Conservation (phyloP, 64 coral and sea anemone species). For the Pachyseris speciosa region DNA sequence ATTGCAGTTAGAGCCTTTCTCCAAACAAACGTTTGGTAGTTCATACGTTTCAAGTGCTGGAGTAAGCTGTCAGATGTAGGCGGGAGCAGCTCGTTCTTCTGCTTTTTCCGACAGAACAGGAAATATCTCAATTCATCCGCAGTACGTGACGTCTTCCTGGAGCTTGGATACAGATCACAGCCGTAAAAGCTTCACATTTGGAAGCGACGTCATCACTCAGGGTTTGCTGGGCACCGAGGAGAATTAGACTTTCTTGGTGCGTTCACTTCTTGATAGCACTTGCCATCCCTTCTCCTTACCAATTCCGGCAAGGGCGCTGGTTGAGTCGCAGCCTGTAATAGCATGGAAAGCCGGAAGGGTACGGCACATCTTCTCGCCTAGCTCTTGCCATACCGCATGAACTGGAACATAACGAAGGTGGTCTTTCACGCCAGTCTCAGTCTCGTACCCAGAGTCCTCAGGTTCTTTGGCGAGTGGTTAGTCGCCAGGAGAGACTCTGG, state of each 20-base stretch:
- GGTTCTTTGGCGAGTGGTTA: no score
- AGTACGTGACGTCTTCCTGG: constrained; percentile 15
- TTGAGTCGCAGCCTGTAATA: constrained; percentile 69
- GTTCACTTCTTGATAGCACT: neutral
- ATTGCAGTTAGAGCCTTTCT: constrained; percentile 46
- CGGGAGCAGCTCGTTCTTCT: constrained; percentile 64
- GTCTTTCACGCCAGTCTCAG: constrained; percentile 43
- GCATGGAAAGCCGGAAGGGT: constrained; percentile 46
- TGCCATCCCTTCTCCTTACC: constrained; percentile 47
- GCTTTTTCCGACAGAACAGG: constrained; percentile 67
- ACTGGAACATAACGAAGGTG: constrained; percentile 42
- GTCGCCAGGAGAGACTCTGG: no score
- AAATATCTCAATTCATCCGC: constrained; percentile 54
- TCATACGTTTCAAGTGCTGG: constrained; percentile 55
- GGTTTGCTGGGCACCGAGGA: constrained; percentile 41
- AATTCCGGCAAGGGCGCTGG: constrained; percentile 51
- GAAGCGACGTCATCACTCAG: constrained; percentile 6
- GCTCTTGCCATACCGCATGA: constrained; percentile 17
- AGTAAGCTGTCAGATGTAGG: constrained; percentile 66
- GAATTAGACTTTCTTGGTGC: constrained; percentile 17
- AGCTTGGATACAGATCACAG: constrained; percentile 36
- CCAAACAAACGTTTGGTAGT: constrained; percentile 57
- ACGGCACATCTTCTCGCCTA: constrained; percentile 32
- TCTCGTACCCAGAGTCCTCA: no score
- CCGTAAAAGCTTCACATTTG: constrained; percentile 40